A percentile compares a stretch with the other conserved stretches of the same genome.
These are phyloP conservation scores for Pyrrhosoma nymphula DNA, from an alignment of 2,888 invertebrate species.

Conservation along the genomic window DNA sequence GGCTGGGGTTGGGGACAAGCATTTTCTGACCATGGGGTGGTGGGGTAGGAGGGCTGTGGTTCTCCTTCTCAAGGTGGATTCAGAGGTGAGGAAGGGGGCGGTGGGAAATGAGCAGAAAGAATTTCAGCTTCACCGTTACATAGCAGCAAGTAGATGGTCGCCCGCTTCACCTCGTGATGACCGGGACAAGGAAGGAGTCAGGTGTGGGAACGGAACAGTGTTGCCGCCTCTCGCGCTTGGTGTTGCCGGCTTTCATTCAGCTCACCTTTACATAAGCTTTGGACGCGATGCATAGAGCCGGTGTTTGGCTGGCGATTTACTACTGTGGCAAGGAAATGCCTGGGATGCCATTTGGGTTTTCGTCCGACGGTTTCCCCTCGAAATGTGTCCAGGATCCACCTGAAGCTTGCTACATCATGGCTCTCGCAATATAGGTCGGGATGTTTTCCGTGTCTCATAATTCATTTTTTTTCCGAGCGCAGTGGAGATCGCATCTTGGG, in stretches of 20 bases:
- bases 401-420: background rate
- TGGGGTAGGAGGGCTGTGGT: background rate
- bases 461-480: background rate
- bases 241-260: slow-evolving; percentile 54
- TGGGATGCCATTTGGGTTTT: slow-evolving; percentile 52
- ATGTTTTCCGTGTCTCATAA: background rate
- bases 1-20: background rate
- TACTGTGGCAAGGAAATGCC: slow-evolving; percentile 40
- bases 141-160: slow-evolving; percentile 62
- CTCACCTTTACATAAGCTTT: slow-evolving; percentile 46
- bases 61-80: background rate
- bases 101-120: slow-evolving; percentile 58
- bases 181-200: slow-evolving; percentile 63
- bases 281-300: slow-evolving; percentile 4
- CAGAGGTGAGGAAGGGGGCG: slow-evolving; percentile 33
- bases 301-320: slow-evolving; percentile 39
- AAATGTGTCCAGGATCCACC: background rate
- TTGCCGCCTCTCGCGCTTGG: slow-evolving; percentile 46
- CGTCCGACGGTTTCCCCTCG: background rate
- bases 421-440: background rate
- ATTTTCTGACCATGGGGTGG: slow-evolving; percentile 5
- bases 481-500: background rate
- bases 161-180: slow-evolving; percentile 62
- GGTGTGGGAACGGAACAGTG: slow-evolving; percentile 51
- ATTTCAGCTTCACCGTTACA: slow-evolving; percentile 62